These are phyloP conservation scores for Craniophora ligustri DNA, from an alignment of 2,888 invertebrate species.

Conservation along the genomic window DNA sequence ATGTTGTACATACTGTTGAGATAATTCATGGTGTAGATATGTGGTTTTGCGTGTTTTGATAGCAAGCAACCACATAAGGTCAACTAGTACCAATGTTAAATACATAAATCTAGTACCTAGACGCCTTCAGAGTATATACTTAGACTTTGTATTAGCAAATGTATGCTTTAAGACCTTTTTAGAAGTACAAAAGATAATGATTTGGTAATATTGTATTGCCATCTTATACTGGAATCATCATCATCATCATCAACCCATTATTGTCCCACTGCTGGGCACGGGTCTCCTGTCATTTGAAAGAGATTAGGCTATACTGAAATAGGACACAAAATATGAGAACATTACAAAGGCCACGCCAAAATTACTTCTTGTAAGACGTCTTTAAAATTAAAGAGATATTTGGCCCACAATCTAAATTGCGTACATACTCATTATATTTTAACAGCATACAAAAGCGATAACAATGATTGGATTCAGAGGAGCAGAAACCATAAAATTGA, in stretches of 20 bases:
- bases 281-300: too few relatives aligned
- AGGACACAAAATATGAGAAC: slow-evolving; percentile 33
- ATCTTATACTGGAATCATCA: too few relatives aligned
- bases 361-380: slow-evolving; percentile 31
- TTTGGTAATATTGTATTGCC: slow-evolving; percentile 40
- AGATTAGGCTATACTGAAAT: too few relatives aligned
- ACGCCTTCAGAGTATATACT: too few relatives aligned
- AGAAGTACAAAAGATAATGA: too few relatives aligned
- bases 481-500: slow-evolving; percentile 88
- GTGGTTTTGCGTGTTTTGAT: neutral
- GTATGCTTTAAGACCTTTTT: too few relatives aligned
- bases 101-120: too few relatives aligned
- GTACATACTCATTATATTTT: slow-evolving; percentile 82
- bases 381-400: slow-evolving; percentile 52
- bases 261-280: too few relatives aligned
- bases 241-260: too few relatives aligned
- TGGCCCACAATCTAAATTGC: slow-evolving; percentile 72
- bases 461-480: slow-evolving; percentile 87
- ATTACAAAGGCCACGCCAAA: slow-evolving; percentile 27
- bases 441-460: slow-evolving; percentile 84
- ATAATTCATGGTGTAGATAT: neutral
- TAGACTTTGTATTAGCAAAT: too few relatives aligned
- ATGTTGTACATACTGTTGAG: neutral
- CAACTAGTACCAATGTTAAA: too few relatives aligned
- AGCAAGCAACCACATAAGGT: too few relatives aligned